A percentile compares a stretch with the other conserved stretches of the same genome.
phyloP scores from a whole-genome alignment of 2,113 vertebrate genomes.

The Rattus rattus region DNA sequence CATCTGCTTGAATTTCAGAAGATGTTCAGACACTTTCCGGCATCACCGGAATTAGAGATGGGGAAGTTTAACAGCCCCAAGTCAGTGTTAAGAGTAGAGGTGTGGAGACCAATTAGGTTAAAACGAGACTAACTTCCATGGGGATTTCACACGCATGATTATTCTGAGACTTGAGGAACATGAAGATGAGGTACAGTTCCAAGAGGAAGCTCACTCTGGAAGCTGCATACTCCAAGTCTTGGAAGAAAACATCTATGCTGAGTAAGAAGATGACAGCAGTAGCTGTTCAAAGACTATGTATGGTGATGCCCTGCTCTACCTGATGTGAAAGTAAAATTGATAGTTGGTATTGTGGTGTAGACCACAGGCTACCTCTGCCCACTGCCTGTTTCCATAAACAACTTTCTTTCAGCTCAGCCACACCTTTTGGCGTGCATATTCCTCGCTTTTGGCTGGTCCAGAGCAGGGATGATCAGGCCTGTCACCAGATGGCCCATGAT shows the following conservation, averaged over 20 bases:
- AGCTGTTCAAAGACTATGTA: not conserved
- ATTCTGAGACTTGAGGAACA: not conserved
- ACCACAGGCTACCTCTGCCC: not conserved
- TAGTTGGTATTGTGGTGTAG: not conserved
- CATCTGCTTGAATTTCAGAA: not conserved
- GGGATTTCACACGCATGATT: not conserved
- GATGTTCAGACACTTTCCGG: not conserved
- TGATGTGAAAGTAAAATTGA: not conserved
- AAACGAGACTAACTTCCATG: not conserved
- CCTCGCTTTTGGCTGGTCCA: not conserved
- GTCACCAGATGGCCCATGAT: not conserved
- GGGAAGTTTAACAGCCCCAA: accelerated
- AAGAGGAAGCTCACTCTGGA: not conserved
- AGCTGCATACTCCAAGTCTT: not conserved
- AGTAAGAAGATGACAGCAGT: not conserved
- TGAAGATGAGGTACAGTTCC: accelerated
- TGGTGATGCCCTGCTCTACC: not conserved
- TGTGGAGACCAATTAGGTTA: not conserved
- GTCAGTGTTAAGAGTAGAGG: not conserved
- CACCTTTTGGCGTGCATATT: accelerated
- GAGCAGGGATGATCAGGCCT: not conserved
- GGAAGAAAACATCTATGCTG: not conserved
- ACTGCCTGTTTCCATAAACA: not conserved
- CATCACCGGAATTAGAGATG: not conserved
- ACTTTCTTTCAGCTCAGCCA: not conserved